Evolutionary conservation across 1,140 invertebrate genomes (phyloP).

Genomic region (Caenorhabditis inopinata): DNA sequence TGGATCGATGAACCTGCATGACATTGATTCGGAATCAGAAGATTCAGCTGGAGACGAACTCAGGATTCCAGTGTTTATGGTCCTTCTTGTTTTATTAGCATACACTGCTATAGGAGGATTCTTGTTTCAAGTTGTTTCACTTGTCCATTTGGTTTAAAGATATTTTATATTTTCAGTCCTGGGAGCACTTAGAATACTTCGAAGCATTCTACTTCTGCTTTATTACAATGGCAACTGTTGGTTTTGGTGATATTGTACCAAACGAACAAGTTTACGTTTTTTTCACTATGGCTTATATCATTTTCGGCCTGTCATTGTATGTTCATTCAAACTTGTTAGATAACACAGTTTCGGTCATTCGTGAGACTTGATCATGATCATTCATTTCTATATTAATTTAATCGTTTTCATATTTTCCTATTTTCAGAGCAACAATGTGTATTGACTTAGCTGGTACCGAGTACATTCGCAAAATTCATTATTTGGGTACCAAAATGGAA

Average conservation of each 20-base stretch:
- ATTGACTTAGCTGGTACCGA: constrained; percentile 65
- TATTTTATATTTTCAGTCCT: constrained; percentile 39
- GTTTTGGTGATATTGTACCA: constrained; percentile 65
- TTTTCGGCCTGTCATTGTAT: constrained; percentile 65
- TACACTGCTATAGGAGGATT: constrained; percentile 64
- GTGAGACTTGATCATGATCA: background rate
- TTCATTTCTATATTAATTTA: too few species aligned
- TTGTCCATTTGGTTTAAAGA: background rate
- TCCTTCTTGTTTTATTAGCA: constrained; percentile 58
- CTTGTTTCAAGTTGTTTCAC: background rate
- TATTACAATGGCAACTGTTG: constrained; percentile 66
- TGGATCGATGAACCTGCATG: constrained; percentile 60
- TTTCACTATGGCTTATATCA: constrained; percentile 66
- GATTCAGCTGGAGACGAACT: constrained; percentile 55
- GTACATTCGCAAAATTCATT: constrained; percentile 65
- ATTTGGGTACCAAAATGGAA: constrained; percentile 66
- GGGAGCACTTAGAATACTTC: constrained; percentile 65
- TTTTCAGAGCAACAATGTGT: constrained; percentile 65
- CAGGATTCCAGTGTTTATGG: constrained; percentile 64
- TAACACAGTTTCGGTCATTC: background rate
- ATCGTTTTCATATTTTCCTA: constrained; percentile 1
- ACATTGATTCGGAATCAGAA: constrained; percentile 56
- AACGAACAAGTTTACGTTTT: constrained; percentile 65
- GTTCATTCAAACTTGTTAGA: background rate
- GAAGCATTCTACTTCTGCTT: constrained; percentile 67